Percentiles rank a stretch among this genome's conserved stretches.
Evolutionary conservation across 2,888 invertebrate species (phyloP).

Genomic region (Tricholauxania praeusta): DNA sequence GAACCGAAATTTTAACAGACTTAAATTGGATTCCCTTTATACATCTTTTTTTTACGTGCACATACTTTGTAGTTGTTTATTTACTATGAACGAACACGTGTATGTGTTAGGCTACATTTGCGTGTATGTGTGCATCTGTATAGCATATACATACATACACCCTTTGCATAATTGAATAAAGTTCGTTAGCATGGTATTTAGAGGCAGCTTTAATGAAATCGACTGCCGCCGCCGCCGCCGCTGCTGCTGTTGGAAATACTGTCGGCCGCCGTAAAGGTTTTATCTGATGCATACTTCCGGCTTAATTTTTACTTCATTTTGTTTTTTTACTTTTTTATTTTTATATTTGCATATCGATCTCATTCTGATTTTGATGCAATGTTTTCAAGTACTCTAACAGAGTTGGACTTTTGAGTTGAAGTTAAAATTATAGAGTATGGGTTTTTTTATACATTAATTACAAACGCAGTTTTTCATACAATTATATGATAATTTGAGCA

Average conservation of each 20-base stretch:
- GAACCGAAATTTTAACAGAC: slow-evolving; percentile 26
- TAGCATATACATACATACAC: slow-evolving; percentile 12
- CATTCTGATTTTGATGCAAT: too few species aligned
- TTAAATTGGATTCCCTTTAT: slow-evolving; percentile 19
- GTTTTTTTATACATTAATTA: too few species aligned
- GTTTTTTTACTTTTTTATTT: too few species aligned
- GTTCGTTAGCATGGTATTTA: slow-evolving; percentile 47
- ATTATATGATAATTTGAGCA: too few species aligned
- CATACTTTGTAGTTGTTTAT: neutral
- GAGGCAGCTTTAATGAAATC: slow-evolving; percentile 38
- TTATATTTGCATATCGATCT: too few species aligned
- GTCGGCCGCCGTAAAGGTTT: slow-evolving; percentile 40
- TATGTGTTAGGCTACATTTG: slow-evolving; percentile 15
- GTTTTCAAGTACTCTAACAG: too few species aligned
- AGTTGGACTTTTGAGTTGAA: too few species aligned
- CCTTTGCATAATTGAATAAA: slow-evolving; percentile 48
- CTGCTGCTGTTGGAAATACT: slow-evolving; percentile 32
- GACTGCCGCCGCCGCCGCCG: slow-evolving; percentile 29
- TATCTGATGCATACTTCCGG: slow-evolving; percentile 40
- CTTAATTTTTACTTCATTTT: too few species aligned
- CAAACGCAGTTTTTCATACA: too few species aligned
- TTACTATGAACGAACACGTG: neutral
- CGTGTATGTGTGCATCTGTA: slow-evolving; percentile 22
- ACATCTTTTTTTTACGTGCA: neutral
- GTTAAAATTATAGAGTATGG: too few species aligned